Percentiles rank a stretch among this genome's conserved stretches.
Conservation (phyloP, 1,140 invertebrate species). For the Dinoponera quadriceps region DNA sequence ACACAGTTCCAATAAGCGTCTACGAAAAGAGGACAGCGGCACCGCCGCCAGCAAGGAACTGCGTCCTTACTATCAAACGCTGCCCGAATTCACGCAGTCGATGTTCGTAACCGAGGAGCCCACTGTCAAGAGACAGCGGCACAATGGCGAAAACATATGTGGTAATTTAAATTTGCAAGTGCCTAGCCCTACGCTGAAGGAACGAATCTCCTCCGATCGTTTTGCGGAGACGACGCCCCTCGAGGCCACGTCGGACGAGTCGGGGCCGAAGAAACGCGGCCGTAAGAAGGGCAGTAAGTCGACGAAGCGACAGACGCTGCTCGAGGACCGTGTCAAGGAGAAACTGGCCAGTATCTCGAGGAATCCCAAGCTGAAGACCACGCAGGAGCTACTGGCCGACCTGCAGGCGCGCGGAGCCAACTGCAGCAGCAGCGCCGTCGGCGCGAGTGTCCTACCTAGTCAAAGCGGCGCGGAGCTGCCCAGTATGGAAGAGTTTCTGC, state of each 20-base stretch:
- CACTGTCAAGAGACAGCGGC: conserved; percentile 78
- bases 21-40: conserved; percentile 87
- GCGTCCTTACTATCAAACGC: conserved; percentile 44
- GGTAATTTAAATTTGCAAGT: conserved; percentile 83
- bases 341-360: conserved; percentile 88
- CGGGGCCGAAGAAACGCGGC: conserved; percentile 88
- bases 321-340: conserved; percentile 88
- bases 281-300: conserved; percentile 90
- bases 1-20: conserved; percentile 88
- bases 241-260: conserved; percentile 65
- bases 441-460: conserved; percentile 80
- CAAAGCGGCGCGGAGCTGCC: conserved; percentile 80
- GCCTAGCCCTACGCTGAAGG: conserved; percentile 81
- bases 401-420: conserved; percentile 89
- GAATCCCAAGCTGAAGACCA: conserved; percentile 93
- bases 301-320: conserved; percentile 83
- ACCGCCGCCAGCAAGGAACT: conserved; percentile 61
- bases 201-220: conserved; percentile 67
- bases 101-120: conserved; percentile 61
- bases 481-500: conserved; percentile 80
- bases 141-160: conserved; percentile 83
- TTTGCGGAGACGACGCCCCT: conserved; percentile 71
- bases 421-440: conserved; percentile 61
- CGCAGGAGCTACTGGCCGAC: conserved; percentile 92
- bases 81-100: conserved; percentile 56